Conservation (phyloP, 2,888 invertebrate species). For the Drosophila meridiana region DNA sequence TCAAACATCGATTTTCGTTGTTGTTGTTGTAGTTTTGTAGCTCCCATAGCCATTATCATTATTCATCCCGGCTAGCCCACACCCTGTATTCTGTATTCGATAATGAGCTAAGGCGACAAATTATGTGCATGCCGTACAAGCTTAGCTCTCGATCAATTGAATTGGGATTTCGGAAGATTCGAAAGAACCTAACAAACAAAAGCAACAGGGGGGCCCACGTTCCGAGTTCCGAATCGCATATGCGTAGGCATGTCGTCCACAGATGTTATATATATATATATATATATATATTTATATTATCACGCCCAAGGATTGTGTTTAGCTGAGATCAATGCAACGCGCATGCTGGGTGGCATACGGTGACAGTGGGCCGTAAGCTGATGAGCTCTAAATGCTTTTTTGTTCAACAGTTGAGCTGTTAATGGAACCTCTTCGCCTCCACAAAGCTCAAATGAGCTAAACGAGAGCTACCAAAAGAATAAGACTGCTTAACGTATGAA, state of each 20-base stretch:
- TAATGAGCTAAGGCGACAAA: conserved; percentile 58
- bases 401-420: conserved; percentile 7
- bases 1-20: conserved; percentile 36
- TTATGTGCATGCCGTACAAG: conserved; percentile 71
- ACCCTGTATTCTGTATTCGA: conserved; percentile 15
- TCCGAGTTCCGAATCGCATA: conserved; percentile 15
- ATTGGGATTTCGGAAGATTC: conserved; percentile 16
- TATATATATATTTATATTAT: not conserved
- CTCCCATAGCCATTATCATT: not conserved
- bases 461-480: conserved; percentile 1
- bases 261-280: not conserved
- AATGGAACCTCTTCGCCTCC: conserved; percentile 14
- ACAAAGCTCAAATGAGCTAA: conserved; percentile 14
- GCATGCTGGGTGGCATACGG: conserved; percentile 34
- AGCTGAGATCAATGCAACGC: conserved; percentile 7
- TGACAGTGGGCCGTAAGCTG: conserved; percentile 44
- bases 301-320: conserved; percentile 22
- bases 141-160: conserved; percentile 58
- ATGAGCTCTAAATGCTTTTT: conserved; percentile 23
- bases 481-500: not conserved
- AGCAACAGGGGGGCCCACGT: conserved; percentile 22
- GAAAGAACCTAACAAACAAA: conserved; percentile 14
- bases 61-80: conserved; percentile 12
- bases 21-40: conserved; percentile 13
- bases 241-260: conserved; percentile 24